A percentile compares a stretch with the other conserved stretches of the same genome.
These are phyloP conservation scores for Asbolus verrucosus DNA, from an alignment of 1,140 invertebrate genomes.

Conservation along the genomic window DNA sequence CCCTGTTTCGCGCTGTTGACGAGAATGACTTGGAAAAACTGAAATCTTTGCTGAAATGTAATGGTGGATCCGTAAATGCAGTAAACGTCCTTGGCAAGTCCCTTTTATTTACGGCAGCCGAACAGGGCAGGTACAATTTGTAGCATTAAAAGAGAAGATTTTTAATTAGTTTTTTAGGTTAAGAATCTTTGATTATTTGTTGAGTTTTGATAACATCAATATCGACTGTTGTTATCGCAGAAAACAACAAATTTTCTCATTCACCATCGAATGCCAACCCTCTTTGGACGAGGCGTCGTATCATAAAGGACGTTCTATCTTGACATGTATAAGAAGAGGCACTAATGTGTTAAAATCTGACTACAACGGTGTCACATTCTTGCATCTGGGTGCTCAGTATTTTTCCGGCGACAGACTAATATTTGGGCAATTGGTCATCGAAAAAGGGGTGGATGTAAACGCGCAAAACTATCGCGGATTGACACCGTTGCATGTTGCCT, in stretches of 20 bases:
- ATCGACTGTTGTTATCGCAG: background rate
- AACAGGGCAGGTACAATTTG: background rate
- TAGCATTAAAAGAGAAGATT: background rate
- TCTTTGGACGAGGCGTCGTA: too few species aligned
- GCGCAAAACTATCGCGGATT: background rate
- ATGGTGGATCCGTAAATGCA: too few species aligned
- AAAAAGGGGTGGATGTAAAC: conserved; percentile 4
- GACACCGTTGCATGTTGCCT: background rate
- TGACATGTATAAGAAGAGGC: background rate
- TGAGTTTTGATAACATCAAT: background rate
- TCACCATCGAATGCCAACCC: background rate
- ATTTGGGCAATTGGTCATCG: conserved; percentile 2
- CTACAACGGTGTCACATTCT: too few species aligned
- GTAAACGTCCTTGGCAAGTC: background rate
- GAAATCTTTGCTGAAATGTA: too few species aligned
- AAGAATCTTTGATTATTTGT: conserved; percentile 10
- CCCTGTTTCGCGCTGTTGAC: conserved; percentile 14
- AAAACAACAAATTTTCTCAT: background rate
- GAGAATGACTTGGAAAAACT: background rate
- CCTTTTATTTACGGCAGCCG: background rate
- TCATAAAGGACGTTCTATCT: background rate
- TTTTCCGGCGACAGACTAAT: too few species aligned
- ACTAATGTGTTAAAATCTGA: background rate
- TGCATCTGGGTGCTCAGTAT: background rate
- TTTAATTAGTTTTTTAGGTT: background rate